Base-by-base conservation (phyloP, 2,113 vertebrate species). In the Prionailurus viverrinus region DNA sequence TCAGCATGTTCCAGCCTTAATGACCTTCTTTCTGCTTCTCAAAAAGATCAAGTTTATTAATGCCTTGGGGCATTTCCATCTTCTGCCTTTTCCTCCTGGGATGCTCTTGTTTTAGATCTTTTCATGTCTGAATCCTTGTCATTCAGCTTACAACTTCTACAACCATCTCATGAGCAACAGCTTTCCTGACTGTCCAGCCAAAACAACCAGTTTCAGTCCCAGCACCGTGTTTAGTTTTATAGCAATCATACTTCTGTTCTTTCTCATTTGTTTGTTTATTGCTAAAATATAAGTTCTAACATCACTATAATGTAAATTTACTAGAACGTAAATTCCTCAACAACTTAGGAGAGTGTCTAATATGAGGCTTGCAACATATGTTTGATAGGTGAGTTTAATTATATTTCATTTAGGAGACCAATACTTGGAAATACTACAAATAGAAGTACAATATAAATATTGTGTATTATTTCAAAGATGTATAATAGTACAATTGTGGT, bases 351-450 rank as follows among this genome's bases (percentile, higher is more conserved):
- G 13, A 86, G 10, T 53, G 16, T 36, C n/a, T 90, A 13, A 83
- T 55, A 41, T 27, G 79, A 94, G 29, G 4, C 27, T 94, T 21
- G 78, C 21, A 41, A 8, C 13, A 45, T 1, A 81, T 41, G 14
- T 65, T 92, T 89, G 23, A 6, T 78, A 61, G 65, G 9, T 87
- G 18, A 85, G 79, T 95, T 74, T 81, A 73, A 84, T 29, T 74
- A 48, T 19, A 53, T 83, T 87, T 94, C 65, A 90, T 4, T 84
- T 74, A 84, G 69, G 15, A 91, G 58, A 86, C 90, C 92, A 90
- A 73, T 71, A 83, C 7, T 78, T 81, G 19, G 31, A 83, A 96
- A 92, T 36, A 1, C 4, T 91, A 66, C 3, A 76, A 83, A 55
- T 48, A 86, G 13, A 81, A 58, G 15, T 5, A 80, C 33, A 84